These are phyloP conservation scores for Alouatta palliata DNA, from an alignment of 2,113 vertebrate species.

Conservation along the genomic window DNA sequence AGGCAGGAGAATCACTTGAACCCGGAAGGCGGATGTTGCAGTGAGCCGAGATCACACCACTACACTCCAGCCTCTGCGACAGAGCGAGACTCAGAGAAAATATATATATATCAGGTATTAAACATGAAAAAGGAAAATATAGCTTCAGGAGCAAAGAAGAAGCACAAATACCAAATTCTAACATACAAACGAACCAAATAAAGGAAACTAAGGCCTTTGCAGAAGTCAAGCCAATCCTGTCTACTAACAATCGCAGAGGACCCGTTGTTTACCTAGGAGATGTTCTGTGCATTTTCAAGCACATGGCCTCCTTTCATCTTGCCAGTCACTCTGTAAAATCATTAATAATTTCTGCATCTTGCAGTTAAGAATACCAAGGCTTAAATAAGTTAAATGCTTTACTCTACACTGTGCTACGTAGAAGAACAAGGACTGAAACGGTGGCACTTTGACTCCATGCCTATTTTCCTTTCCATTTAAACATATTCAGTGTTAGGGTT, in stretches of 20 bases:
- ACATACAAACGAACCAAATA: not conserved
- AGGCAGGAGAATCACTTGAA: too few relatives aligned
- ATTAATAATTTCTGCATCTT: not conserved
- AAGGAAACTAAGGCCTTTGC: not conserved
- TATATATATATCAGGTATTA: too few relatives aligned
- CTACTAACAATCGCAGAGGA: not conserved
- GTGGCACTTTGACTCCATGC: not conserved
- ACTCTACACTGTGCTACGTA: not conserved
- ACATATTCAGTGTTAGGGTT: not conserved
- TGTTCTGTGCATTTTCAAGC: not conserved
- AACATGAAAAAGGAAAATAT: not conserved
- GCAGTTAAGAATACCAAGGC: not conserved
- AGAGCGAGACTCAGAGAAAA: too few relatives aligned
- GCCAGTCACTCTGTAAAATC: not conserved
- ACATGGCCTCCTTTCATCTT: not conserved
- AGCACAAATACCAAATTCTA: not conserved
- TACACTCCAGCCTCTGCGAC: too few relatives aligned
- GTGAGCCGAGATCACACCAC: too few relatives aligned
- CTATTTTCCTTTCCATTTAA: constrained; percentile 4
- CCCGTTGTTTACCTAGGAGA: not conserved
- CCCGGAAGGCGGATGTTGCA: too few relatives aligned
- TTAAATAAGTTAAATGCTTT: not conserved
- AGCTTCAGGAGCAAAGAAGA: not conserved
- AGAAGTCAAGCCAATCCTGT: not conserved
- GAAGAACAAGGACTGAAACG: not conserved